These are phyloP conservation scores for Nesogale talazaci DNA, from an alignment of 2,113 vertebrate species.

Conservation along the genomic window DNA sequence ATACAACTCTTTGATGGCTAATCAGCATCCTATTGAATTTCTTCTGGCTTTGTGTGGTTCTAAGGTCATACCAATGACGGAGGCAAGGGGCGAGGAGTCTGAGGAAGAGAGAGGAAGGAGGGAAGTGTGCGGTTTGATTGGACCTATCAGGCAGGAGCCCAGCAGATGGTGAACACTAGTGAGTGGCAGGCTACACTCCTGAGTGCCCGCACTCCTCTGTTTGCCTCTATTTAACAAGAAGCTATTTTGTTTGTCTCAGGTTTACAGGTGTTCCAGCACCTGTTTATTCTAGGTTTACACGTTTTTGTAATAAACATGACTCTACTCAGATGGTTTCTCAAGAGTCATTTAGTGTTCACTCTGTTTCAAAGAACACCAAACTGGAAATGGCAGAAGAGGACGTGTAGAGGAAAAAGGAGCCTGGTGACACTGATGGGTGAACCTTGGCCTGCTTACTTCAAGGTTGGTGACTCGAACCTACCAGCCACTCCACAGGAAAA, in stretches of 20 bases:
- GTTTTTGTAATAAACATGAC: background rate
- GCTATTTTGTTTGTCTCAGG: background rate
- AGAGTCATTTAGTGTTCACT: background rate
- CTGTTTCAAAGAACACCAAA: slow-evolving; percentile 21
- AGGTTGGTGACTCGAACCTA: too few species aligned
- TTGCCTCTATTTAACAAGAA: background rate
- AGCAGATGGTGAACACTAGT: background rate
- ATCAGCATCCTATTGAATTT: background rate
- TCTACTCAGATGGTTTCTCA: background rate
- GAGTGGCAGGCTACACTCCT: background rate
- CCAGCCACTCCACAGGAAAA: too few species aligned
- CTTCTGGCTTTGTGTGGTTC: background rate
- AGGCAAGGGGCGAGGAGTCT: too few species aligned
- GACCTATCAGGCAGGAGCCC: background rate
- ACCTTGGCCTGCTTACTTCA: too few species aligned
- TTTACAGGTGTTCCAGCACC: background rate
- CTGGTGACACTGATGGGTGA: too few species aligned
- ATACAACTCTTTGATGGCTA: background rate
- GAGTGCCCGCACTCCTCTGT: background rate
- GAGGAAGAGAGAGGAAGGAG: background rate
- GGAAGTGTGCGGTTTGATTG: too few species aligned
- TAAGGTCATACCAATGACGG: background rate
- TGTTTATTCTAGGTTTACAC: background rate
- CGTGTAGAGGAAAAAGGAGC: too few species aligned
- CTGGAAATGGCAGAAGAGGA: background rate